Evolutionary conservation across 2,113 vertebrate genomes (phyloP).

Genomic region (Elgaria multicarinata): DNA sequence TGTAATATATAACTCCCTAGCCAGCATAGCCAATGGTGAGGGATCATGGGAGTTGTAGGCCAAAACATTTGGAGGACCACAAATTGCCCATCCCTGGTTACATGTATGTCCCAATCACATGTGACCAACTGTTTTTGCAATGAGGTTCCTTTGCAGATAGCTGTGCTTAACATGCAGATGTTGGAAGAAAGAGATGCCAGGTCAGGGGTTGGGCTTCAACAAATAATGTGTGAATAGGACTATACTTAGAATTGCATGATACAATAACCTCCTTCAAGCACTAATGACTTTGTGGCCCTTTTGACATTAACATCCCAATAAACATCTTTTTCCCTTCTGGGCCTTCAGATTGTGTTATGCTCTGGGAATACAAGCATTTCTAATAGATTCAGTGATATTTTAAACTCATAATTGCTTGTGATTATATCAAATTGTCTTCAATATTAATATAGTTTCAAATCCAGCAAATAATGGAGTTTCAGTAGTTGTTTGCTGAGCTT

Average conservation of each 20-base stretch:
- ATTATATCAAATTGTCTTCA: not conserved
- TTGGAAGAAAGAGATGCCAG: no score
- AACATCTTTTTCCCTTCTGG: not conserved
- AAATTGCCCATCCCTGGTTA: no score
- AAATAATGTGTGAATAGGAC: not conserved
- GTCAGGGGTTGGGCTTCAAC: no score
- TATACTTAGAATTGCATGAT: conserved; percentile 31
- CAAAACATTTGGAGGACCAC: no score
- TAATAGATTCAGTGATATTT: not conserved
- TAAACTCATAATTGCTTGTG: not conserved
- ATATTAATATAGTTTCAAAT: conserved; percentile 24
- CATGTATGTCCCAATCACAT: no score
- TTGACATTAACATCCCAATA: not conserved
- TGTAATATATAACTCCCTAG: not conserved
- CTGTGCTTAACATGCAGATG: no score
- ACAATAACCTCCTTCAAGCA: conserved; percentile 44
- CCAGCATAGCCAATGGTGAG: no score
- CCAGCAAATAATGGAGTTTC: conserved; percentile 18
- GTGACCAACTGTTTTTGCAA: no score
- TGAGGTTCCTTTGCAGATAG: no score
- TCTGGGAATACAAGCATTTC: conserved; percentile 19
- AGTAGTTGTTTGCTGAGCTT: not conserved
- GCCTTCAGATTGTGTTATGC: not conserved
- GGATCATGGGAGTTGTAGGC: no score
- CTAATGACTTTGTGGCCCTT: conserved; percentile 37